Percentiles rank a stretch among this genome's conserved stretches.
Evolutionary conservation across 2,888 invertebrate species (phyloP).

Genomic region (Cactoblastis cactorum): DNA sequence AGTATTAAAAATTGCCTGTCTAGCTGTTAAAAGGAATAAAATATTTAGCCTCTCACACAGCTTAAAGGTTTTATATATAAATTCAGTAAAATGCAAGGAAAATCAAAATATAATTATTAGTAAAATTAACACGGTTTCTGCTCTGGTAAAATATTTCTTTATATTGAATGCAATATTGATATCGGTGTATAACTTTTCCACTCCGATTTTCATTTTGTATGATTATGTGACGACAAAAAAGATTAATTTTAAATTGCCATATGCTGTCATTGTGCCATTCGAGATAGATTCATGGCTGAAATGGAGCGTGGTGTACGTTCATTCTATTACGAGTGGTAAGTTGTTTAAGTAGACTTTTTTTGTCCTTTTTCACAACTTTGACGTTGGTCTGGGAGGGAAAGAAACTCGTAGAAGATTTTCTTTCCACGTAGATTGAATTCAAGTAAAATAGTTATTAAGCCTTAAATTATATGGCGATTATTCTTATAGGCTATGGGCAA

Average conservation of each 20-base stretch:
- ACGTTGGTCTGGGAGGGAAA: too few relatives aligned
- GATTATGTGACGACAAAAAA: conserved; percentile 36
- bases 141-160: conserved; percentile 51
- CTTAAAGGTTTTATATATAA: conserved; percentile 36
- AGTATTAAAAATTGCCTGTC: conserved; percentile 38
- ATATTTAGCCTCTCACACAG: conserved; percentile 28
- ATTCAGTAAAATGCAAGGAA: conserved; percentile 31
- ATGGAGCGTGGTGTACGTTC: conserved; percentile 47
- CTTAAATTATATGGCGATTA: too few relatives aligned
- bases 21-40: conserved; percentile 23
- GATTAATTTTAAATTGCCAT: conserved; percentile 45
- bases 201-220: conserved; percentile 16
- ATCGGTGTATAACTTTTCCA: conserved; percentile 44
- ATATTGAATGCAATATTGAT: conserved; percentile 51
- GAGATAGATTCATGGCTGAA: conserved; percentile 42
- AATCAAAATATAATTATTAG: conserved; percentile 35
- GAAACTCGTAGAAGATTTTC: too few relatives aligned
- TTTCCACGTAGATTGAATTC: too few relatives aligned
- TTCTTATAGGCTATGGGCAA: too few relatives aligned
- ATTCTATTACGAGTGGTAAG: conserved; percentile 32
- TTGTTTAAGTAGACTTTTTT: too few relatives aligned
- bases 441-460: too few relatives aligned
- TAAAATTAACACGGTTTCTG: conserved; percentile 39
- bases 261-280: conserved; percentile 52
- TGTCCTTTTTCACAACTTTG: too few relatives aligned